These are phyloP conservation scores for Silvanus unidentatus DNA, from an alignment of 2,888 invertebrate species.

Conservation along the genomic window DNA sequence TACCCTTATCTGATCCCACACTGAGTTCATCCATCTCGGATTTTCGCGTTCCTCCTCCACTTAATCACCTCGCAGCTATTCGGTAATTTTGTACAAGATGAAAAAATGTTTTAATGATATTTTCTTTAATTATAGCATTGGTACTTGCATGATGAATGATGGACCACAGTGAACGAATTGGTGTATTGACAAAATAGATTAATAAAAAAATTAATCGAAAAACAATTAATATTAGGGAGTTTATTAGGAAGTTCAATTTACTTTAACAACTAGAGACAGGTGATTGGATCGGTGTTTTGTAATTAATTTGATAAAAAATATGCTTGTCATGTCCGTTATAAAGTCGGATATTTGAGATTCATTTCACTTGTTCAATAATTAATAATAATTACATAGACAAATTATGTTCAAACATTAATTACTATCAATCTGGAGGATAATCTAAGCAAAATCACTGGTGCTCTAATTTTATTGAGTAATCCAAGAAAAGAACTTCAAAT, in stretches of 20 bases:
- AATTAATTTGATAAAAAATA: conserved; percentile 21
- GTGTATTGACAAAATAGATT: too few species aligned
- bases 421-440: conserved; percentile 1
- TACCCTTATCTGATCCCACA: conserved; percentile 13
- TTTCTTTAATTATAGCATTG: too few species aligned
- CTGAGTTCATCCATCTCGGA: neutral
- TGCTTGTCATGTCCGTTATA: conserved; percentile 22
- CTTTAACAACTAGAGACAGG: conserved; percentile 13
- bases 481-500: too few species aligned
- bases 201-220: too few species aligned
- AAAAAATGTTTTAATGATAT: too few species aligned
- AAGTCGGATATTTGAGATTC: conserved; percentile 9
- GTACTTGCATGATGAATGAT: too few species aligned
- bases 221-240: too few species aligned
- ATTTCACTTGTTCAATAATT: conserved; percentile 20
- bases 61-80: too few species aligned
- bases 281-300: conserved; percentile 16
- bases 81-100: too few species aligned
- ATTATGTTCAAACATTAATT: conserved; percentile 15
- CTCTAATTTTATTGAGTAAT: neutral
- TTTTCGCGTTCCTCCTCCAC: too few species aligned
- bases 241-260: too few species aligned
- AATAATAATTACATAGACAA: conserved; percentile 14
- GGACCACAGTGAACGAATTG: too few species aligned
- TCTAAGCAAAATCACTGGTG: neutral